phyloP scores from a whole-genome alignment of 2,888 invertebrate genomes.

The Ormyrus labotus region DNA sequence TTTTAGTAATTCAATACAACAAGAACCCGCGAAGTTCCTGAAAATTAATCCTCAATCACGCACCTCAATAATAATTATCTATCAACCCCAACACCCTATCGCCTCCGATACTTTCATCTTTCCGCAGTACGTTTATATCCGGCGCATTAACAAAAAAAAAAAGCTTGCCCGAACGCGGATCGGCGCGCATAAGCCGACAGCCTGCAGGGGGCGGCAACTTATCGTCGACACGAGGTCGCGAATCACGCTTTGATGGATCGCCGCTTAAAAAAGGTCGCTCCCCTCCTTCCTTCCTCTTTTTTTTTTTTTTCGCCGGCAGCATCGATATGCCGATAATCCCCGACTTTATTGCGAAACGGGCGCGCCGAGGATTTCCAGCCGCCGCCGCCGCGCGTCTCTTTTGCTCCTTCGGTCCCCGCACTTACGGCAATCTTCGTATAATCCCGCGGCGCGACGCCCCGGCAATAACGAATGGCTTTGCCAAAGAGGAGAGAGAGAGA shows the following conservation, averaged over 20 bases:
- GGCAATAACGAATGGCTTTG: slow-evolving; percentile 46
- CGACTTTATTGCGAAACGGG: slow-evolving; percentile 55
- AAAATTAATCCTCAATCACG: too few species aligned
- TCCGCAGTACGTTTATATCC: not conserved
- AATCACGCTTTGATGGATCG: slow-evolving; percentile 54
- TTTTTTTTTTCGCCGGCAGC: slow-evolving; percentile 1
- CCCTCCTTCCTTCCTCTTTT: not conserved
- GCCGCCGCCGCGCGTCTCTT: too few species aligned
- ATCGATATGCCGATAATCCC: slow-evolving; percentile 55
- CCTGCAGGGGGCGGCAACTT: slow-evolving; percentile 33
- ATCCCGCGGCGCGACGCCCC: slow-evolving; percentile 17
- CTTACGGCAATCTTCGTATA: slow-evolving; percentile 49
- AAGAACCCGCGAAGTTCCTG: too few species aligned
- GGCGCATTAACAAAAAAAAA: slow-evolving; percentile 1
- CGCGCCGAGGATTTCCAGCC: slow-evolving; percentile 37
- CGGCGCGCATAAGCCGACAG: not conserved
- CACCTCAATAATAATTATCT: too few species aligned
- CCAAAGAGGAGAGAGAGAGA: not conserved
- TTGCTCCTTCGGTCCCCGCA: not conserved
- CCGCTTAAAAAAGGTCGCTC: slow-evolving; percentile 48
- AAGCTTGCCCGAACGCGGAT: not conserved
- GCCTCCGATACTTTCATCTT: not conserved
- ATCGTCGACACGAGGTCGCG: slow-evolving; percentile 51
- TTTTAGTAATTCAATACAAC: too few species aligned
- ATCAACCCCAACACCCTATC: not conserved